A percentile compares a stretch with the other conserved stretches of the same genome.
These are phyloP conservation scores for Drosophila rubida DNA, from an alignment of 2,888 invertebrate species.

Conservation along the genomic window DNA sequence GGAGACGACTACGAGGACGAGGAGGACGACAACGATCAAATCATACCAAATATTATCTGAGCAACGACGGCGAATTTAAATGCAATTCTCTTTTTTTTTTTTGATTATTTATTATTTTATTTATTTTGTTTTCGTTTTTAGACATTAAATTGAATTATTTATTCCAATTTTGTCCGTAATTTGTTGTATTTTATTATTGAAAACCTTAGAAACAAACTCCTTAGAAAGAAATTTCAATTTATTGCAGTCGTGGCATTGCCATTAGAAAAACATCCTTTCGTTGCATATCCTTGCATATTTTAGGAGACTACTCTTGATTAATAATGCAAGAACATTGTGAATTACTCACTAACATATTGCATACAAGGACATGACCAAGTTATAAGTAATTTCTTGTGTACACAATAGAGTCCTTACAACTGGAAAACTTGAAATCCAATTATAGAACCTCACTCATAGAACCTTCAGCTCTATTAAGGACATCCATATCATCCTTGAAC, in stretches of 20 bases:
- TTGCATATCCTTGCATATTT: no score
- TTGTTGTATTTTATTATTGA: no score
- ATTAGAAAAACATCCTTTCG: no score
- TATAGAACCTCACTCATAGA: no score
- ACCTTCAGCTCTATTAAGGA: not conserved
- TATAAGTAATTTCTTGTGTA: not conserved
- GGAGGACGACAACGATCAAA: slow-evolving; percentile 74
- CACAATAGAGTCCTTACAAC: not conserved
- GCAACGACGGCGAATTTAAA: slow-evolving; percentile 17
- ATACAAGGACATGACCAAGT: not conserved
- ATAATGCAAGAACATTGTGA: no score
- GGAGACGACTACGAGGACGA: slow-evolving; percentile 70
- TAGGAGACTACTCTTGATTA: no score
- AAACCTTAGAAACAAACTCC: no score
- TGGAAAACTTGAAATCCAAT: no score
- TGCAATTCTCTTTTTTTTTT: slow-evolving; percentile 23
- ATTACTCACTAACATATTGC: no score
- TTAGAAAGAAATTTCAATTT: no score
- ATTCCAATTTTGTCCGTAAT: not conserved
- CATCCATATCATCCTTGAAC: not conserved
- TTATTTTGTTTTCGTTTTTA: slow-evolving; percentile 22
- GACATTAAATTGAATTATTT: slow-evolving; percentile 31
- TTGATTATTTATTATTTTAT: slow-evolving; percentile 11
- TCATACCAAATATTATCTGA: slow-evolving; percentile 77
- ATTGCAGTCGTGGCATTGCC: no score